phyloP scores from a whole-genome alignment of 2,888 invertebrate genomes.

The Chaetogeoica ovagalla region DNA sequence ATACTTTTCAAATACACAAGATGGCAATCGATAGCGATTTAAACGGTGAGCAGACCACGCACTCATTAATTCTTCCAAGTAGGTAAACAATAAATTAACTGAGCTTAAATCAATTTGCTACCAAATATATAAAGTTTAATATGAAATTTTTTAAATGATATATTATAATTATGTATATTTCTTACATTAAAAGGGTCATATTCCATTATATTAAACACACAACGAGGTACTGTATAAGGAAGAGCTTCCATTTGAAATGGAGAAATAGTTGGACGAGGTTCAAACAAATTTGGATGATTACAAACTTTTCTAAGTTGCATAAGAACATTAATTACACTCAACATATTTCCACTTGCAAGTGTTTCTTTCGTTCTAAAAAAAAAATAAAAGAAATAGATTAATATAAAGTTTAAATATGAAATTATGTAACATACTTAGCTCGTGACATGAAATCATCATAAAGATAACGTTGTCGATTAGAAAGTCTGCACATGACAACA shows the following conservation, averaged over 20 bases:
- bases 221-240: conserved; percentile 70
- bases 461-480: conserved; percentile 92
- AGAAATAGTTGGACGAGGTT: conserved; percentile 90
- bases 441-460: conserved; percentile 99
- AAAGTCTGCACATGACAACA: conserved; percentile 88
- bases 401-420: conserved; percentile 23
- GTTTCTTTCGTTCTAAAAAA: conserved; percentile 86
- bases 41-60: conserved; percentile 86
- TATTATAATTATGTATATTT: conserved; percentile 25
- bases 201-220: conserved; percentile 71
- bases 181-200: conserved; percentile 75
- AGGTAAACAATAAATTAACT: conserved; percentile 68
- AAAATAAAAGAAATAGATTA: conserved; percentile 42
- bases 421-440: conserved; percentile 71
- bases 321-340: conserved; percentile 93
- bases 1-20: conserved; percentile 72
- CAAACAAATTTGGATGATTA: conserved; percentile 97
- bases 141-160: neutral
- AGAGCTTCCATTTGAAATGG: conserved; percentile 88
- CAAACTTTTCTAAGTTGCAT: conserved; percentile 98
- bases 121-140: conserved; percentile 51
- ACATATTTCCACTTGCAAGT: conserved; percentile 85
- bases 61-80: conserved; percentile 71
- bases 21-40: conserved; percentile 72
- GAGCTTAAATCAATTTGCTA: conserved; percentile 70